phyloP scores from a whole-genome alignment of 2,888 invertebrate genomes.

The Venusia cambrica region DNA sequence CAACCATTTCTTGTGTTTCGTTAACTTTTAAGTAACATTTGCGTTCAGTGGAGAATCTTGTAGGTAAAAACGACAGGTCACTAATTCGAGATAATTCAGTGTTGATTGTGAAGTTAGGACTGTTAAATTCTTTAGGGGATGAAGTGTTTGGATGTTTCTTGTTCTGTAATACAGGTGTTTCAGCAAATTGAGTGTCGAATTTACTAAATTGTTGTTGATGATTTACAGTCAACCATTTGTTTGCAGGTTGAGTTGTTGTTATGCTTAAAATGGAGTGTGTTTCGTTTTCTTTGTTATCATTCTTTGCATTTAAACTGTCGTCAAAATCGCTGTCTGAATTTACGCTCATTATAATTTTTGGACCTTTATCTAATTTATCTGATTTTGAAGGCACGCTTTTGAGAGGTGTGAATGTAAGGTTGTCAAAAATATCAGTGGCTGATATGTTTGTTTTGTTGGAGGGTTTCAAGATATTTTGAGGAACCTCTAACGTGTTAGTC shows the following conservation, averaged over 20 bases:
- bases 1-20: slow-evolving; percentile 58
- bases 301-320: slow-evolving; percentile 55
- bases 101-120: slow-evolving; percentile 72
- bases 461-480: slow-evolving; percentile 52
- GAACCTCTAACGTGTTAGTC: slow-evolving; percentile 30
- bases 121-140: slow-evolving; percentile 68
- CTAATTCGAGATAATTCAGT: slow-evolving; percentile 73
- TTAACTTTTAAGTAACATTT: slow-evolving; percentile 57
- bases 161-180: slow-evolving; percentile 45
- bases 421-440: slow-evolving; percentile 59
- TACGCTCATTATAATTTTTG: slow-evolving; percentile 60
- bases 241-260: slow-evolving; percentile 51
- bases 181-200: slow-evolving; percentile 36
- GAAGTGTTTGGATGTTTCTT: slow-evolving; percentile 73
- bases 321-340: slow-evolving; percentile 66
- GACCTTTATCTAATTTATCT: slow-evolving; percentile 61
- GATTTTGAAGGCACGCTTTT: slow-evolving; percentile 47
- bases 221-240: slow-evolving; percentile 53
- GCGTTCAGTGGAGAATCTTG: slow-evolving; percentile 69
- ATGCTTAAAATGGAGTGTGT: slow-evolving; percentile 60
- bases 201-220: slow-evolving; percentile 40
- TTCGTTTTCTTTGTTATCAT: slow-evolving; percentile 59
- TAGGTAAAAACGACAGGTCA: slow-evolving; percentile 67
- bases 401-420: slow-evolving; percentile 66
- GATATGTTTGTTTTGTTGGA: slow-evolving; percentile 52